These are phyloP conservation scores for Virgularia gustaviana DNA, from an alignment of 92 coral and sea anemone species.

Conservation along the genomic window DNA sequence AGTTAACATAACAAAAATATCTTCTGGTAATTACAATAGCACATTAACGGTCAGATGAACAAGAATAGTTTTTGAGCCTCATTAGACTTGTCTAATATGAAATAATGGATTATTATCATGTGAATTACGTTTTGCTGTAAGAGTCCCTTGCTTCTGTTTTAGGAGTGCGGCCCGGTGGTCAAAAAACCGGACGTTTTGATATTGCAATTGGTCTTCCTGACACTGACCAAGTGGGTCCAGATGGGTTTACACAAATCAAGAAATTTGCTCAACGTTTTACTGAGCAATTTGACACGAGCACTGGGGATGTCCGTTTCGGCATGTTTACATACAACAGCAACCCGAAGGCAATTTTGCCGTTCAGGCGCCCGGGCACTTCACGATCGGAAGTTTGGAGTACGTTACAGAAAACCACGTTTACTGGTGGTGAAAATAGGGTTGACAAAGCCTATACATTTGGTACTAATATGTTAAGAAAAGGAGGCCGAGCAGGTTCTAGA, in stretches of 20 bases:
- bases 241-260: neutral
- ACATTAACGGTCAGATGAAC: too few species aligned
- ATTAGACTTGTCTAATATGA: too few species aligned
- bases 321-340: slow-evolving; percentile 1
- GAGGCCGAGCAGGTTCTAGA: neutral
- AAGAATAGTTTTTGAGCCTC: too few species aligned
- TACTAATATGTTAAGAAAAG: neutral
- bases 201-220: slow-evolving; percentile 23
- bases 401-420: neutral
- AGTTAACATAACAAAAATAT: too few species aligned
- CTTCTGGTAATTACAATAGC: too few species aligned
- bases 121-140: too few species aligned
- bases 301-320: slow-evolving; percentile 4
- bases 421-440: slow-evolving; percentile 23
- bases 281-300: neutral
- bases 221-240: neutral
- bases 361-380: slow-evolving; percentile 6
- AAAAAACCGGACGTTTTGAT: neutral
- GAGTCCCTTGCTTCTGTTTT: neutral
- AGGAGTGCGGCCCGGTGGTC: neutral
- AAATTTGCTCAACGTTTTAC: slow-evolving; percentile 15
- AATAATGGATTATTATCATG: too few species aligned
- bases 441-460: slow-evolving; percentile 10
- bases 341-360: neutral
- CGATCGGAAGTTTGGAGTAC: neutral